Base-by-base conservation (phyloP, 2,888 invertebrate species). In the Fissipunctia ypsillon region DNA sequence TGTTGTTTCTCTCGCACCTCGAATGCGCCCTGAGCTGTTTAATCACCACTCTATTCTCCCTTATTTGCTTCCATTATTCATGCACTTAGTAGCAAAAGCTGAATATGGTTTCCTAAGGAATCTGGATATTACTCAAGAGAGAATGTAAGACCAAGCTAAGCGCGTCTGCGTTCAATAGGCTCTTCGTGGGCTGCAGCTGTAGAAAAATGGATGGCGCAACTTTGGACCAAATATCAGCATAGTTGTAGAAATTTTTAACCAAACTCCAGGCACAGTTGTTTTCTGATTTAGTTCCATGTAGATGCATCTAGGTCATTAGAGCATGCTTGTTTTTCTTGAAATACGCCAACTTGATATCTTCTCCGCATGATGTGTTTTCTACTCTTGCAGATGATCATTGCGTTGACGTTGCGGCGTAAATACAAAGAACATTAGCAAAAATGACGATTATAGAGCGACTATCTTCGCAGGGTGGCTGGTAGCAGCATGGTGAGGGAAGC, bases 181-280 rank as follows among this genome's bases (percentile, higher is more conserved):
- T 63, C 43, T 70, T 70, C 9, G 43, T 50, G 4, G 63, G 50
- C 31, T 57, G 50, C 50, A 69, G 41, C 41, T 54, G 41, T 19
- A 69, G 25, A 48, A 76, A 52, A 70, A 76, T 59, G 5, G 43
- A 45, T 76, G 14, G 22, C n/a, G 14, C 9, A n/a, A 57, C 35
- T 63, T 69, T 45, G 52, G n/a, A 43, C 19, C 28, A 52, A 70
- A 70, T 45, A 59, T 25, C 25, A 43, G 38, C 43, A n/a, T 9
- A 10, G 28, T 28, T 6, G 6, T 35, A 6, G 19, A 43, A 35
- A 31, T n/a, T 52, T 22, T 43, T 6, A 19, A 52, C 41, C n/a
- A 14, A 63, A 19, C 6, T 35, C 45, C 6, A 35, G 35, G 25
- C 19, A 3, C 19, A 35, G 5, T 35, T 22, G 10, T 38, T 35